Evolutionary conservation across 2,797 vertebrate genomes (phyloP).

Genomic region (Pempheris klunzingeri): DNA sequence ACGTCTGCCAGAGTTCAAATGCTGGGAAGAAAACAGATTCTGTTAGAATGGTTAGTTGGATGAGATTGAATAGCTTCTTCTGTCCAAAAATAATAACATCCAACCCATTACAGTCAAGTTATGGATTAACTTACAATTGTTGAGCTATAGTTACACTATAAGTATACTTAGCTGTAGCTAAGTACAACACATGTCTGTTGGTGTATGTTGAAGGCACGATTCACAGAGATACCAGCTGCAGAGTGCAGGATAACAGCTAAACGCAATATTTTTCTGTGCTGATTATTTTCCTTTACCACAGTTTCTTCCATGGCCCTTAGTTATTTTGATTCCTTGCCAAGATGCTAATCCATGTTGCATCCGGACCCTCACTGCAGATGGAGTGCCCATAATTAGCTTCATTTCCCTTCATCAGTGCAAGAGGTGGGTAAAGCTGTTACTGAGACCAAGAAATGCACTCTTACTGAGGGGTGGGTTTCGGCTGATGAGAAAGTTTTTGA

Average conservation of each 20-base stretch:
- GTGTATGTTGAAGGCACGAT: constrained; percentile 5
- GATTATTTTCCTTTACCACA: constrained; percentile 42
- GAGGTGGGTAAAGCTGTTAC: constrained; percentile 46
- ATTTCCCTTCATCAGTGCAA: constrained; percentile 62
- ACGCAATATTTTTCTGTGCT: constrained; percentile 39
- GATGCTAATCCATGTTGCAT: constrained; percentile 62
- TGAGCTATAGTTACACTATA: no score
- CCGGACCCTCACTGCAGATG: constrained; percentile 55
- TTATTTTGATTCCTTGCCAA: constrained; percentile 60
- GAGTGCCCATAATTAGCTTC: constrained; percentile 65
- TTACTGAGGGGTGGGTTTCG: constrained; percentile 38
- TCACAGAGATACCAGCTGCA: background rate
- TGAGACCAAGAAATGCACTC: constrained; percentile 41
- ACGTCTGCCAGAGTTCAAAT: background rate
- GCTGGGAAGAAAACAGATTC: background rate
- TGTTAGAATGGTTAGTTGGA: background rate
- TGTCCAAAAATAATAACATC: background rate
- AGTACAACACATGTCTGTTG: background rate
- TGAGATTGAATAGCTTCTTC: background rate
- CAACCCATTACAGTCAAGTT: no score
- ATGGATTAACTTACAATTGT: background rate
- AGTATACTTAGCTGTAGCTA: background rate
- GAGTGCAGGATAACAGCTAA: constrained; percentile 14
- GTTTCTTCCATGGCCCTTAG: constrained; percentile 42
- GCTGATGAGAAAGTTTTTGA: constrained; percentile 55